These are phyloP conservation scores for Ormyrus pomaceus DNA, from an alignment of 2,888 invertebrate species.

Conservation along the genomic window DNA sequence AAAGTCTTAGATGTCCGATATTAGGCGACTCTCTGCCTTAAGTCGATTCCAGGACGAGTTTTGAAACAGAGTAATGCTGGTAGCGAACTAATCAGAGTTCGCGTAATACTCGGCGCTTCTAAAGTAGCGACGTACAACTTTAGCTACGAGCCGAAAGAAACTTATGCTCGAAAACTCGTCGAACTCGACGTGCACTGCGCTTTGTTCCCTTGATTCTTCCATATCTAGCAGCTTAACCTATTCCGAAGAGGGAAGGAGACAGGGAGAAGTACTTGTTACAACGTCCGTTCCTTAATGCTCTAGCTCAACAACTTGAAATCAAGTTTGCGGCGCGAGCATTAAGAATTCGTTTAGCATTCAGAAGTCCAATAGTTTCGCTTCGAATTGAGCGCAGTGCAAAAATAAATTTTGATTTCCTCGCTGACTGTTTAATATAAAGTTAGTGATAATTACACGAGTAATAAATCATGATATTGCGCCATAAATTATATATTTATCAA, in stretches of 20 bases:
- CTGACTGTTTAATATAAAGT: too few relatives aligned
- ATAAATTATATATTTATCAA: too few relatives aligned
- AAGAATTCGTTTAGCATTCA: slow-evolving; percentile 25
- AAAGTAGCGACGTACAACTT: slow-evolving; percentile 50
- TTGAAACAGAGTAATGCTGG: slow-evolving; percentile 58
- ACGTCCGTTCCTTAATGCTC: slow-evolving; percentile 30
- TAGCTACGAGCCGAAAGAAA: slow-evolving; percentile 48
- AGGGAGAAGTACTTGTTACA: slow-evolving; percentile 24
- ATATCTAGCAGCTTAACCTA: slow-evolving; percentile 50
- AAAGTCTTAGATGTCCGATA: too few relatives aligned
- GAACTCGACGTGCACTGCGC: slow-evolving; percentile 45
- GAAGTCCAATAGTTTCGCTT: slow-evolving; percentile 1
- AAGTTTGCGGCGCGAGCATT: slow-evolving; percentile 43
- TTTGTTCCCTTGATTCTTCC: slow-evolving; percentile 54
- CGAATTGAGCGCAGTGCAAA: background rate
- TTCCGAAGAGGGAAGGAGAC: background rate
- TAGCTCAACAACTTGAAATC: slow-evolving; percentile 46
- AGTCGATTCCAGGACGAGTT: slow-evolving; percentile 43
- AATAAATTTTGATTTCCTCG: background rate
- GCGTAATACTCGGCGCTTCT: slow-evolving; percentile 41
- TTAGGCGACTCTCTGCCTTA: background rate
- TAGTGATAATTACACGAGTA: too few relatives aligned
- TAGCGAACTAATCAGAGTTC: slow-evolving; percentile 61
- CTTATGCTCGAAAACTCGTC: slow-evolving; percentile 53
- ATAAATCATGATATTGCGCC: too few relatives aligned